A percentile compares a stretch with the other conserved stretches of the same genome.
Evolutionary conservation across 2,797 vertebrate species (phyloP).

Genomic region (Tragelaphus oryx): DNA sequence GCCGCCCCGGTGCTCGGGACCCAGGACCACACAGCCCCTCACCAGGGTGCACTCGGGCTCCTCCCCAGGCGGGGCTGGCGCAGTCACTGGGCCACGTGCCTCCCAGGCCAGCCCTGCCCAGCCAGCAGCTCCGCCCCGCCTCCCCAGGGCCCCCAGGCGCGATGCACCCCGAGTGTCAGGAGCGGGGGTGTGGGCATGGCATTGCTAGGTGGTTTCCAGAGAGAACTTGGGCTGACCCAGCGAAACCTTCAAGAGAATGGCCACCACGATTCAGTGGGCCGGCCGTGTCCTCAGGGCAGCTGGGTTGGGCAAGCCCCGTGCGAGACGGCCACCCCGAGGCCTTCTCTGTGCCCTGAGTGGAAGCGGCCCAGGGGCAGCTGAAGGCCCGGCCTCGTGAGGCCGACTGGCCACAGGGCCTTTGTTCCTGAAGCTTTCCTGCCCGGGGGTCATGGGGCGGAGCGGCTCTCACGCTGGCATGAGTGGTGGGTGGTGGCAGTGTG

Average conservation of each 20-base stretch:
- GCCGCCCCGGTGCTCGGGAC: not conserved
- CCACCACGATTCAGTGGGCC: accelerated
- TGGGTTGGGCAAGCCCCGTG: accelerated
- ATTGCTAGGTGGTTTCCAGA: accelerated
- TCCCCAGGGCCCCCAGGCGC: accelerated
- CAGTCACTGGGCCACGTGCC: accelerated
- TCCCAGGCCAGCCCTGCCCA: no score
- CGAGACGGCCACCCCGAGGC: accelerated
- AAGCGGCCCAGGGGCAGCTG: accelerated
- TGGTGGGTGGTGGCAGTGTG: not conserved
- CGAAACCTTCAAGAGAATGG: accelerated
- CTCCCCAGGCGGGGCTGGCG: not conserved
- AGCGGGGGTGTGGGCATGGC: accelerated
- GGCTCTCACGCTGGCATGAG: not conserved
- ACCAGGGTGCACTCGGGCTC: not conserved
- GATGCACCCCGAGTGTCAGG: not conserved
- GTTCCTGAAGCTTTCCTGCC: not conserved
- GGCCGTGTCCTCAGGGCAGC: accelerated
- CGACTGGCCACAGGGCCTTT: not conserved
- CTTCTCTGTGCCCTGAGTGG: not conserved
- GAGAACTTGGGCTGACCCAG: accelerated
- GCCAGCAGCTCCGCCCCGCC: not conserved
- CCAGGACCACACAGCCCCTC: not conserved
- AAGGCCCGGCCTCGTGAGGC: not conserved
- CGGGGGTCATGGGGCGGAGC: not conserved